A percentile compares a stretch with the other conserved stretches of the same genome.
These are phyloP conservation scores for Sebastes nivosus DNA, from an alignment of 2,797 vertebrate species.

Conservation along the genomic window DNA sequence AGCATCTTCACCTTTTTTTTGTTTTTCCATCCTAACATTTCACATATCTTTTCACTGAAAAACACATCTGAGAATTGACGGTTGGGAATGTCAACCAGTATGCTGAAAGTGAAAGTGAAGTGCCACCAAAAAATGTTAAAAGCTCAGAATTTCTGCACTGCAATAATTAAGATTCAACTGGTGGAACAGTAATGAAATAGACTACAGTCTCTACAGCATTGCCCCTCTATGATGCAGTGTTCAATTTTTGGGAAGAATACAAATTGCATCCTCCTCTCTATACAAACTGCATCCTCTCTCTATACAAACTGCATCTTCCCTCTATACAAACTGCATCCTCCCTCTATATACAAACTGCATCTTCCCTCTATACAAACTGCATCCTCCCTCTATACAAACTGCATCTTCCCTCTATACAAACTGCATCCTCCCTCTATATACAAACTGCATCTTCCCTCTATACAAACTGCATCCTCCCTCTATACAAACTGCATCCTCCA, in stretches of 20 bases:
- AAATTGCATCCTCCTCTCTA: not conserved
- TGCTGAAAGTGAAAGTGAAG: not conserved
- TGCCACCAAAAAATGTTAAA: slow-evolving; percentile 16
- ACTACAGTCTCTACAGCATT: slow-evolving; percentile 3
- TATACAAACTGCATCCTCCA: not conserved
- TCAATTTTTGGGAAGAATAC: slow-evolving; percentile 31
- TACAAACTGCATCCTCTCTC: no score
- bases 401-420: no score
- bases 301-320: not conserved
- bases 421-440: no score
- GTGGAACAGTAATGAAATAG: slow-evolving; percentile 24
- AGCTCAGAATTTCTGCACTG: not conserved
- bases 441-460: no score
- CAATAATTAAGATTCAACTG: slow-evolving; percentile 42
- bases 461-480: no score
- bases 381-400: no score
- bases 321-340: no score
- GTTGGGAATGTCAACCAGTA: slow-evolving; percentile 31
- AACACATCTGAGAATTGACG: slow-evolving; percentile 22
- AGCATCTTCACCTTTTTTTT: slow-evolving; percentile 38
- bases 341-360: no score
- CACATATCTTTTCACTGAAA: not conserved
- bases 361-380: no score
- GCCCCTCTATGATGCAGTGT: slow-evolving; percentile 13
- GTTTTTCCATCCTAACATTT: slow-evolving; percentile 23